phyloP scores from a whole-genome alignment of 2,797 vertebrate genomes.

The Malacoraja senta region DNA sequence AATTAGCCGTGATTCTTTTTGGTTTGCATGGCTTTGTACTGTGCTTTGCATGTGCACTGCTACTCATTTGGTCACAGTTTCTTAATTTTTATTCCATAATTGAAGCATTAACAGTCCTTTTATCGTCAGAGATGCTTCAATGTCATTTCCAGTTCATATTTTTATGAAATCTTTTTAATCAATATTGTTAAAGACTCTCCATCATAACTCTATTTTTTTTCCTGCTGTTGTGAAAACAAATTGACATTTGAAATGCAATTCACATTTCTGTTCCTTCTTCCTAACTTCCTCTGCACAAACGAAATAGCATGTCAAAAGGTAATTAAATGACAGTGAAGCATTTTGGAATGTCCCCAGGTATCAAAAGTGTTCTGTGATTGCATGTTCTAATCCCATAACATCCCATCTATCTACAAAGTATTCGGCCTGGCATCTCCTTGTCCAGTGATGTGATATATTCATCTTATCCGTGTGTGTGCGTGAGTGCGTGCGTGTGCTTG shows the following conservation, averaged over 20 bases:
- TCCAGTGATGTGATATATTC: background rate
- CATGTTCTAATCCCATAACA: background rate
- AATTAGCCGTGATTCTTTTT: background rate
- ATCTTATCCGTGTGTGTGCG: background rate
- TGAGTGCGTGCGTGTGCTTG: too few species aligned
- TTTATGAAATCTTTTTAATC: background rate
- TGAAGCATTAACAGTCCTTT: background rate
- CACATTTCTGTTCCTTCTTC: background rate
- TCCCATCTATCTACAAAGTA: background rate
- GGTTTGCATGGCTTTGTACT: background rate
- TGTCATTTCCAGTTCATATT: background rate
- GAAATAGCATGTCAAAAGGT: background rate
- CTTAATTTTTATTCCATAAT: background rate
- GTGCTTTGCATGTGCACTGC: background rate
- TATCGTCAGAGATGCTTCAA: background rate
- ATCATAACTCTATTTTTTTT: background rate
- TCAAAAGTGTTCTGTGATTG: background rate
- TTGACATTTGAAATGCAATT: background rate
- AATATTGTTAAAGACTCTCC: background rate
- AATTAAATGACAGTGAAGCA: background rate
- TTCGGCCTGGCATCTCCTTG: background rate
- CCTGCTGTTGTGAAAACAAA: background rate
- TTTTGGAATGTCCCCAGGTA: background rate
- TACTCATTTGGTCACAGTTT: background rate
- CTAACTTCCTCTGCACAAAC: background rate